These are phyloP conservation scores for Oasisia sp. DNA, from an alignment of 2,888 invertebrate species.

Conservation along the genomic window DNA sequence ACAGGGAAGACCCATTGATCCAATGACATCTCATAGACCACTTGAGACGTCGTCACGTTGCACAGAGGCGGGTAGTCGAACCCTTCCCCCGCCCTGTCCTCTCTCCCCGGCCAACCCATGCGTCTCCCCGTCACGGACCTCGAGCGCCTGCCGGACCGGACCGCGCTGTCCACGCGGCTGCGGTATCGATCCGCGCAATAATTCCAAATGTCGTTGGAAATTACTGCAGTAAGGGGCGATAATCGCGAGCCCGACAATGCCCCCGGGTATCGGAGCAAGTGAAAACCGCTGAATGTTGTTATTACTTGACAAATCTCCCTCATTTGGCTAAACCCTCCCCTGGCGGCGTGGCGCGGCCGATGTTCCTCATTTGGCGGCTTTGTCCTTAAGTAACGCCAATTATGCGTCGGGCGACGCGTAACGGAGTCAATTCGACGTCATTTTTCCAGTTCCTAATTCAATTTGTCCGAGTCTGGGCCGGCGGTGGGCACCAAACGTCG, in stretches of 20 bases:
- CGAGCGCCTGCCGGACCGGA: neutral
- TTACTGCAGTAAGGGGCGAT: slow-evolving; percentile 13
- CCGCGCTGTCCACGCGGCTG: neutral
- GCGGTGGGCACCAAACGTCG: neutral
- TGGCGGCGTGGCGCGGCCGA: neutral
- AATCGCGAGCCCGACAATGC: neutral
- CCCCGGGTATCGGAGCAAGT: neutral
- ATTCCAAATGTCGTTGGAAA: neutral
- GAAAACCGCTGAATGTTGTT: slow-evolving; percentile 17
- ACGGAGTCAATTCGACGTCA: slow-evolving; percentile 13
- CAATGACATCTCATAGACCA: no score
- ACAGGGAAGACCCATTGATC: no score
- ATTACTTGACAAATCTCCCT: slow-evolving; percentile 17
- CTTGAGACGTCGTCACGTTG: no score
- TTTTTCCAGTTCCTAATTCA: slow-evolving; percentile 13
- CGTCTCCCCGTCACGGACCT: neutral
- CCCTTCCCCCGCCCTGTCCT: no score
- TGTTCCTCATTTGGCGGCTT: slow-evolving; percentile 8
- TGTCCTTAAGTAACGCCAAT: slow-evolving; percentile 12
- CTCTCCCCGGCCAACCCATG: no score
- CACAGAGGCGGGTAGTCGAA: no score
- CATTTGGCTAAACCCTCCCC: slow-evolving; percentile 17
- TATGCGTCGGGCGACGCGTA: neutral
- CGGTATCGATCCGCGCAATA: slow-evolving; percentile 4
- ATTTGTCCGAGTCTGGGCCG: neutral